Conservation (phyloP, 1,140 invertebrate species). For the Adoxophyes honmai region DNA sequence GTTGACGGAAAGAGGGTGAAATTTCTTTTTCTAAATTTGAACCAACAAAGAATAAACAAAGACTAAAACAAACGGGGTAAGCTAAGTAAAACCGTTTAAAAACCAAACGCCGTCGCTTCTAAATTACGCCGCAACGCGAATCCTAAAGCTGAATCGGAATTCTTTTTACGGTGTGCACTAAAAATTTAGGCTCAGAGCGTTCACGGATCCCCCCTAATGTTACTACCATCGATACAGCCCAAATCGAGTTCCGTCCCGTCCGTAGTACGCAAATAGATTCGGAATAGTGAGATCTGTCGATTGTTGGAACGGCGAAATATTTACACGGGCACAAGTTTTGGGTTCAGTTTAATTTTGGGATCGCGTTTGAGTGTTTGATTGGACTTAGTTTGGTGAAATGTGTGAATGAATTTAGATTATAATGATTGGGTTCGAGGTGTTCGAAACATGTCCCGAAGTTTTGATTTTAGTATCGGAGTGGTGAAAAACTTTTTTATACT, state of each 20-base stretch:
- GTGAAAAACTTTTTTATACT: no score
- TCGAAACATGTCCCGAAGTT: no score
- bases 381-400: no score
- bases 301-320: slow-evolving; percentile 14
- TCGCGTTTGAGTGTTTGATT: not conserved
- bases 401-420: no score
- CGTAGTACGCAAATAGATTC: slow-evolving; percentile 60
- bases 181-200: slow-evolving; percentile 67
- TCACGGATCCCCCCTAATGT: slow-evolving; percentile 60
- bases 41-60: not conserved
- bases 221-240: slow-evolving; percentile 48
- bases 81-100: not conserved
- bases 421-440: no score
- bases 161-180: slow-evolving; percentile 68
- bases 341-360: not conserved
- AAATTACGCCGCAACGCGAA: slow-evolving; percentile 35
- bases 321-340: slow-evolving; percentile 2
- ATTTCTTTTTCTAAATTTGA: not conserved
- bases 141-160: slow-evolving; percentile 65
- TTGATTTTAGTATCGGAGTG: no score
- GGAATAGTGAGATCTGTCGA: slow-evolving; percentile 32
- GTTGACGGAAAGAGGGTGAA: no score
- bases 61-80: not conserved
- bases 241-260: slow-evolving; percentile 49
- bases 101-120: slow-evolving; percentile 8